Evolutionary conservation across 1,140 invertebrate species (phyloP).

Genomic region (Aphelenchoides avenae): DNA sequence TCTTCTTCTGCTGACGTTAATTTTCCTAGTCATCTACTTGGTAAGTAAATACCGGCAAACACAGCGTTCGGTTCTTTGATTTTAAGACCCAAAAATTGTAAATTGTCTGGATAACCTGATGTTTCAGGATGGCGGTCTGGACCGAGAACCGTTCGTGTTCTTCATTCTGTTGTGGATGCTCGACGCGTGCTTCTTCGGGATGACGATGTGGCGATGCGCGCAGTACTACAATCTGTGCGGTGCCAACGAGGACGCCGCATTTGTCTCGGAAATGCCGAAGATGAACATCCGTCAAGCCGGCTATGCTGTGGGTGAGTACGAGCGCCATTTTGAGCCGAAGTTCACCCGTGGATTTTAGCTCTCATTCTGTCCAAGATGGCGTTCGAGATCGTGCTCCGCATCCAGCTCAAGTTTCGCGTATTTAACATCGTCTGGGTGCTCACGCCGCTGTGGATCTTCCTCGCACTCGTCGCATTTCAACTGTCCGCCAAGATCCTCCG

Average conservation of each 20-base stretch:
- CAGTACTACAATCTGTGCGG: constrained; percentile 15
- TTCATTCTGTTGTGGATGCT: constrained; percentile 17
- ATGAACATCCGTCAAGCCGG: neutral
- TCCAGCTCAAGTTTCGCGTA: constrained; percentile 2
- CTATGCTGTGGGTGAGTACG: neutral
- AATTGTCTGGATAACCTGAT: neutral
- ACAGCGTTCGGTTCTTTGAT: no score
- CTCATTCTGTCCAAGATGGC: constrained; percentile 16
- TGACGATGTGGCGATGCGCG: constrained; percentile 13
- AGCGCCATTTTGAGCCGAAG: neutral
- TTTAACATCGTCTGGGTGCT: constrained; percentile 18
- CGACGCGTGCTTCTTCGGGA: constrained; percentile 13
- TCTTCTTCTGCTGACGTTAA: constrained; percentile 13
- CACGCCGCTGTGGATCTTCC: constrained; percentile 9
- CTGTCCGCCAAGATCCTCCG: no score
- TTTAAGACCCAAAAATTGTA: neutral
- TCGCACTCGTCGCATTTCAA: constrained; percentile 2
- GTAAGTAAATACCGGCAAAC: no score
- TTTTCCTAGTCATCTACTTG: constrained; percentile 22
- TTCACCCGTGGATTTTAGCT: neutral
- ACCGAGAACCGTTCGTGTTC: constrained; percentile 19
- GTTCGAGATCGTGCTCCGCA: constrained; percentile 18
- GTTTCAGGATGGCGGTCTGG: constrained; percentile 19
- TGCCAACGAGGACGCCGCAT: constrained; percentile 8
- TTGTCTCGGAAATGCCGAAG: constrained; percentile 6